These are phyloP conservation scores for Triplophysa yarkandensis DNA, from an alignment of 2,797 vertebrate species.

Conservation along the genomic window DNA sequence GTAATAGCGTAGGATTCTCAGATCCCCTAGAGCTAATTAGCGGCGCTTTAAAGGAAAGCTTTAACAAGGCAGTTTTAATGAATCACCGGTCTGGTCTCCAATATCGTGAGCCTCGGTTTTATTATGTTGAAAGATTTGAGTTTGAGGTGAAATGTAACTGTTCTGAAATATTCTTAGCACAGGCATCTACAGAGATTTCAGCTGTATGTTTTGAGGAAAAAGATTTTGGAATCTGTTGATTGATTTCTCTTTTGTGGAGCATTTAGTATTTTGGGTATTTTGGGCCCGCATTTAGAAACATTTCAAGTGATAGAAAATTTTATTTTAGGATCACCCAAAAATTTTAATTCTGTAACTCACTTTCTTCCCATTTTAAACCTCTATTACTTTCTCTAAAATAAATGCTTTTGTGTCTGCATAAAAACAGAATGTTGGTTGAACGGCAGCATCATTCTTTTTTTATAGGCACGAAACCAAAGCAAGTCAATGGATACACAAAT, in stretches of 20 bases:
- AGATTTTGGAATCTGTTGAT: constrained; percentile 21
- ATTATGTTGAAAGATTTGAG: constrained; percentile 7
- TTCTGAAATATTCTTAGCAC: neutral
- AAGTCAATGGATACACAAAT: no score
- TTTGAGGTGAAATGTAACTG: neutral
- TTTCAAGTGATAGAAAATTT: no score
- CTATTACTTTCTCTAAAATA: no score
- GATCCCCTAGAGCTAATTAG: constrained; percentile 53
- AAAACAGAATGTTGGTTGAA: no score
- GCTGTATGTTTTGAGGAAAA: neutral
- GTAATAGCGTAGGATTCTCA: constrained; percentile 30
- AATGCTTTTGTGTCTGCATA: no score
- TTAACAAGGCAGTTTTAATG: constrained; percentile 36
- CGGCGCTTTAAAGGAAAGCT: constrained; percentile 22
- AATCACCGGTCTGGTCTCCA: constrained; percentile 10
- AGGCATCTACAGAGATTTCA: neutral
- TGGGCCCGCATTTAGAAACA: no score
- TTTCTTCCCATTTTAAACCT: no score
- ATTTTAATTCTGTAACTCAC: no score
- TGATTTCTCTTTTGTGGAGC: neutral
- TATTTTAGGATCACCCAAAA: no score
- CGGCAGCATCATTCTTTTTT: no score
- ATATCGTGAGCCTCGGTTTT: constrained; percentile 23
- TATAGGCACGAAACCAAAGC: no score
- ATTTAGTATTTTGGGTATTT: neutral